A percentile compares a stretch with the other conserved stretches of the same genome.
These are phyloP conservation scores for Physeter macrocephalus DNA, from an alignment of 2,113 vertebrate species.

Conservation along the genomic window DNA sequence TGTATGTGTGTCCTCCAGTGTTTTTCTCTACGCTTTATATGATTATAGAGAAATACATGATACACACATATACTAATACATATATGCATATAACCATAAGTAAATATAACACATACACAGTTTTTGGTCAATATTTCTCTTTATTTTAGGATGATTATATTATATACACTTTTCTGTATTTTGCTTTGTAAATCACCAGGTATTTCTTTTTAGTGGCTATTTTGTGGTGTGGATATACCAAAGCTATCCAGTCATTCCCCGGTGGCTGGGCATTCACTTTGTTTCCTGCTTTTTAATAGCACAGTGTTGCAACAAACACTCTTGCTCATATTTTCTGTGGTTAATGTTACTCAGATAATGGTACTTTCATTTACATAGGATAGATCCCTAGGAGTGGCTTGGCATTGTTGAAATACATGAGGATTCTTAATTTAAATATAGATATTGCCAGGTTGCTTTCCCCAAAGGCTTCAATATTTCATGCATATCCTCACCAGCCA, in stretches of 20 bases:
- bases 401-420: not conserved
- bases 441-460: not conserved
- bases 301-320: not conserved
- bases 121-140: not conserved
- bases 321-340: not conserved
- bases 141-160: not conserved
- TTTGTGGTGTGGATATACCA: not conserved
- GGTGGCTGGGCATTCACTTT: not conserved
- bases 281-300: not conserved
- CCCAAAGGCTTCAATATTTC: not conserved
- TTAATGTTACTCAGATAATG: not conserved
- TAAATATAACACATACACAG: not conserved
- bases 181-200: not conserved
- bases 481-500: not conserved
- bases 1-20: not conserved
- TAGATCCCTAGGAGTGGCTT: not conserved
- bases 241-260: not conserved
- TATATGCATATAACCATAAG: not conserved
- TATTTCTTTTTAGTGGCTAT: not conserved
- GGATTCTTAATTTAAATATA: conserved; percentile 23
- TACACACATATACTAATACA: not conserved
- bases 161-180: not conserved
- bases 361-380: not conserved
- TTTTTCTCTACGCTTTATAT: not conserved
- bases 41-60: not conserved